These are phyloP conservation scores for Mastomys coucha DNA, from an alignment of 2,113 vertebrate genomes.

Conservation along the genomic window DNA sequence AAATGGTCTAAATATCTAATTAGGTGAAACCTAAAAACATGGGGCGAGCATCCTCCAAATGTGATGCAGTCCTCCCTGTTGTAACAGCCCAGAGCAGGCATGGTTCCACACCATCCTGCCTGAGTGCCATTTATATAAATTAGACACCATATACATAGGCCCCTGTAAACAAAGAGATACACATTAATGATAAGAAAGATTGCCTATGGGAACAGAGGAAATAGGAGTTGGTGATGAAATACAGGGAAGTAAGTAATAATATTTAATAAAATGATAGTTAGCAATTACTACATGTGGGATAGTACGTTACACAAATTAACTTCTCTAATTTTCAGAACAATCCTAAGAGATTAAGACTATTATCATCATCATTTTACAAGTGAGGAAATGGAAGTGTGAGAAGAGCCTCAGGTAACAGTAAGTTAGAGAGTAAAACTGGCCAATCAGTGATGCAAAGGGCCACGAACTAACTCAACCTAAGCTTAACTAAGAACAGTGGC, in stretches of 20 bases:
- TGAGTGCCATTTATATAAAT: background rate
- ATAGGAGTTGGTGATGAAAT: background rate
- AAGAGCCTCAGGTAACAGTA: background rate
- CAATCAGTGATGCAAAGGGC: background rate
- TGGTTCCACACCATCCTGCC: rapidly evolving
- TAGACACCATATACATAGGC: background rate
- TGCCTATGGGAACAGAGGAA: background rate
- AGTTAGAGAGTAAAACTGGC: background rate
- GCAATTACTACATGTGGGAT: background rate
- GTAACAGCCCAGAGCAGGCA: rapidly evolving
- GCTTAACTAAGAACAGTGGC: background rate
- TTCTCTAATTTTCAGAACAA: conserved; percentile 43
- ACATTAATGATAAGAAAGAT: background rate
- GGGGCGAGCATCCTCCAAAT: rapidly evolving
- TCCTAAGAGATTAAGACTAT: background rate
- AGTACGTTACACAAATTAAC: conserved; percentile 26
- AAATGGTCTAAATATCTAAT: background rate
- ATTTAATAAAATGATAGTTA: conserved; percentile 41
- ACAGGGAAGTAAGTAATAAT: conserved; percentile 28
- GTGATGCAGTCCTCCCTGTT: rapidly evolving
- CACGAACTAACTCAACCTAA: background rate
- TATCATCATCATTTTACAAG: conserved; percentile 23
- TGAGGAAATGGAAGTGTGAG: background rate
- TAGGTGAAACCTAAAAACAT: background rate
- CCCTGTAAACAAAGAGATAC: background rate